phyloP scores from a whole-genome alignment of 2,113 vertebrate genomes.

The Callithrix jacchus region DNA sequence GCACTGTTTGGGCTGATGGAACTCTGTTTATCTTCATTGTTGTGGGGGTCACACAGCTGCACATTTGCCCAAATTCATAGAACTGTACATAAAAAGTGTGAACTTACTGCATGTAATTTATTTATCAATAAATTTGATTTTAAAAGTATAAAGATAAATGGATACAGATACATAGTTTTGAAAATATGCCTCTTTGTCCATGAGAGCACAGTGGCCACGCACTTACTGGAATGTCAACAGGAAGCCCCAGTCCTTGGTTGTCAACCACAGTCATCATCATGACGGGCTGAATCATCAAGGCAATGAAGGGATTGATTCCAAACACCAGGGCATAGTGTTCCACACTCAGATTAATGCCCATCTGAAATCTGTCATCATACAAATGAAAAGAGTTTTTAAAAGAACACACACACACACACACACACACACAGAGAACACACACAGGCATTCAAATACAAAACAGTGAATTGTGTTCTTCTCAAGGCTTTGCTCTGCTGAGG shows the following conservation, averaged over 20 bases:
- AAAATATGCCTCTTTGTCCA: neutral
- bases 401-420: no score
- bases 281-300: conserved; percentile 87
- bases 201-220: neutral
- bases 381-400: neutral
- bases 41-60: neutral
- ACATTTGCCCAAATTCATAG: neutral
- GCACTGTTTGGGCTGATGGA: neutral
- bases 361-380: conserved; percentile 85
- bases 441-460: neutral
- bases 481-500: neutral
- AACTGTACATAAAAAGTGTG: neutral
- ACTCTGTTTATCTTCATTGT: neutral
- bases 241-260: conserved; percentile 84
- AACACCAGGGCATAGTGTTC: conserved; percentile 90
- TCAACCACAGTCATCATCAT: conserved; percentile 87
- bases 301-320: conserved; percentile 87
- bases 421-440: no score
- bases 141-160: neutral
- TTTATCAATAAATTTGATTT: neutral
- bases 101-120: neutral
- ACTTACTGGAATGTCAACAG: conserved; percentile 85
- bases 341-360: conserved; percentile 85
- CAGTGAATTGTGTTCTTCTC: neutral
- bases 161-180: neutral